Evolutionary conservation across 2,888 invertebrate species (phyloP), one percentile per base, ranked within the genome.

Genomic region (Agrotis segetum): DNA sequence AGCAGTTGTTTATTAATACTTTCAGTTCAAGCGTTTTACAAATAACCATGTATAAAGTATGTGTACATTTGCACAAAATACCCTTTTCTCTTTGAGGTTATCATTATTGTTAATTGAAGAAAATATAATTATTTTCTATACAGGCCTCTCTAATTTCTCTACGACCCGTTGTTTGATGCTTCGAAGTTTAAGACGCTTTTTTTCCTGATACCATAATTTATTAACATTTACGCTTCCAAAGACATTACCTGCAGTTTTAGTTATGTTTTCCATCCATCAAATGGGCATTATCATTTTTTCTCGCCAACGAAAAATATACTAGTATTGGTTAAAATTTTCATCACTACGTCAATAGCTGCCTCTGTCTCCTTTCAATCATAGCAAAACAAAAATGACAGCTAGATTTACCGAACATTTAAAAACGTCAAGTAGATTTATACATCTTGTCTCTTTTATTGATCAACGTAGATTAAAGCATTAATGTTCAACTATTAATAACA

Each of bases 401-500:
- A 21, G 19, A 61, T 74, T 40, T 52, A 74, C 52, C 6, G 9
- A 50, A 5, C 34, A 13, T 34, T 61, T 50, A 29, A 46, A 44
- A 52, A 9, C 14, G 21, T 53, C 17, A 21, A 19, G 14, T 62
- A 21, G 16, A 53, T 62, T 24, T 44, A 24, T 11, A 21, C 13
- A 19, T 17, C 16, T 14, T 56, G n/a, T 64, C 70, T 52, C 2
- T 46, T 64, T n/a, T n/a, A 61, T 49, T 44, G 52, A 53, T 68
- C 4, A 11, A 21, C 14, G 9, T 40, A 52, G 60, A 76, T 70
- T 58, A 34, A 2, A 34, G 3, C 6, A 49, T 53, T 19, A 59
- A 47, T 49, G 29, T 65, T 49, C 5, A 47, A 58, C 24, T 53
- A n/a, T 46, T 9, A 76, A 53, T 64, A 1, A 60, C 14, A 40